These are phyloP conservation scores for Sesia bembeciformis DNA, from an alignment of 2,888 invertebrate species.

Conservation along the genomic window DNA sequence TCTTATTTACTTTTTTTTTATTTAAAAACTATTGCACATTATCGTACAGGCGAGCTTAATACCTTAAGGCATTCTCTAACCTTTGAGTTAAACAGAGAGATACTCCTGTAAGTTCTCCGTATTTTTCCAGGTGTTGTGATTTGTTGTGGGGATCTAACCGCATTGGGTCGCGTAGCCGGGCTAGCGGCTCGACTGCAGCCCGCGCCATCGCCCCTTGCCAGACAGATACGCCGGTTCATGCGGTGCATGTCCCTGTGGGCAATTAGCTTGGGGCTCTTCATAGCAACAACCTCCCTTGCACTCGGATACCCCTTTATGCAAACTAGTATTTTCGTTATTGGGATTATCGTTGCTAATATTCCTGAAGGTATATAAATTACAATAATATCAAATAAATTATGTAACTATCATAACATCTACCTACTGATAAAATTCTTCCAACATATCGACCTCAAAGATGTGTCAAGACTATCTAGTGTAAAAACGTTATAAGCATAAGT, in stretches of 20 bases:
- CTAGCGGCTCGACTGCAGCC: conserved; percentile 92
- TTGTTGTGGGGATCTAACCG: conserved; percentile 86
- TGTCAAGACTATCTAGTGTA: no score
- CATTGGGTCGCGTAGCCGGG: conserved; percentile 95
- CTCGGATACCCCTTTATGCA: conserved; percentile 98
- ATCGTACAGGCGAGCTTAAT: no score
- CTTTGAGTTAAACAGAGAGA: no score
- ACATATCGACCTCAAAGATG: no score
- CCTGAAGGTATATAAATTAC: conserved; percentile 81
- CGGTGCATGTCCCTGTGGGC: conserved; percentile 95
- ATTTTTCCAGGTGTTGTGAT: conserved; percentile 78
- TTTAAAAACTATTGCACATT: no score
- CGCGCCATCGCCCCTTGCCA: conserved; percentile 95
- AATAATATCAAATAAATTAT: not conserved
- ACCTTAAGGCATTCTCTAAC: no score
- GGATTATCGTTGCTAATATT: conserved; percentile 98
- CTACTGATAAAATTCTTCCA: no score
- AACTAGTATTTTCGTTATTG: conserved; percentile 97
- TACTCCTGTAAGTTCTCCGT: no score
- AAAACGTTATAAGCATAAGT: no score
- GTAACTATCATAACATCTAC: not conserved
- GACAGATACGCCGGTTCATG: conserved; percentile 97
- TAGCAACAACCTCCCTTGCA: conserved; percentile 94
- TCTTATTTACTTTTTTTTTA: no score
- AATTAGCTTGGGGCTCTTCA: conserved; percentile 90